Percentiles rank a stretch among this genome's conserved stretches.
Conservation (phyloP, 2,888 invertebrate genomes). For the Timema podura region DNA sequence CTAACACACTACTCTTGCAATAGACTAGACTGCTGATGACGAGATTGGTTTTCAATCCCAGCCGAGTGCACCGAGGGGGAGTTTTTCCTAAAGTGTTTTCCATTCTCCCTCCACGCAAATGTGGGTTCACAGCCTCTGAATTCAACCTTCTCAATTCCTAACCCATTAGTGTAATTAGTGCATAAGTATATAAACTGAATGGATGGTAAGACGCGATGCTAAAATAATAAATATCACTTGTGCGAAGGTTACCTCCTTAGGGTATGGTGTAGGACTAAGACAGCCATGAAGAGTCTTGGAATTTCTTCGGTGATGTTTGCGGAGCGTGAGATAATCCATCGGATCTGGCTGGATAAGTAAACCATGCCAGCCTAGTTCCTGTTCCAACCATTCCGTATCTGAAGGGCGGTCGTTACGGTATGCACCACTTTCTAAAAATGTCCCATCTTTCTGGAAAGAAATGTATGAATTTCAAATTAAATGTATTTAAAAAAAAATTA, state of each 20-base stretch:
- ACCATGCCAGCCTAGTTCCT: slow-evolving; percentile 68
- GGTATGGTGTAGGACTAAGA: slow-evolving; percentile 70
- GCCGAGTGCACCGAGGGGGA: too few relatives aligned
- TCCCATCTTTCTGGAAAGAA: slow-evolving; percentile 58
- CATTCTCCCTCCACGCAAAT: too few relatives aligned
- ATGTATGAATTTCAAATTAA: not conserved
- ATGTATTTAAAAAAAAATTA: slow-evolving; percentile 17
- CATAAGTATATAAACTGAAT: too few relatives aligned
- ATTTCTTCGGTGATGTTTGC: slow-evolving; percentile 54
- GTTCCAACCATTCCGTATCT: slow-evolving; percentile 68
- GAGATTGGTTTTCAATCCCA: too few relatives aligned
- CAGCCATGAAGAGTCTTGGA: slow-evolving; percentile 69
- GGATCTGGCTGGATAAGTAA: slow-evolving; percentile 73
- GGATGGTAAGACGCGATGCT: too few relatives aligned
- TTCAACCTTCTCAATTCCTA: too few relatives aligned
- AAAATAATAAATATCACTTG: not conserved
- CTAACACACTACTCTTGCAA: too few relatives aligned
- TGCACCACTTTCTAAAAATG: slow-evolving; percentile 66
- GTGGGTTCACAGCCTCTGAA: too few relatives aligned
- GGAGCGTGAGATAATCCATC: slow-evolving; percentile 65
- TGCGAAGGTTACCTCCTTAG: slow-evolving; percentile 62
- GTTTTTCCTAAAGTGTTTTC: too few relatives aligned
- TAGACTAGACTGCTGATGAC: too few relatives aligned
- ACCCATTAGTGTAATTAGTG: too few relatives aligned
- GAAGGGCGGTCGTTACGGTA: slow-evolving; percentile 56